These are phyloP conservation scores for Arothron firmamentum DNA, from an alignment of 2,113 vertebrate genomes.

Conservation along the genomic window DNA sequence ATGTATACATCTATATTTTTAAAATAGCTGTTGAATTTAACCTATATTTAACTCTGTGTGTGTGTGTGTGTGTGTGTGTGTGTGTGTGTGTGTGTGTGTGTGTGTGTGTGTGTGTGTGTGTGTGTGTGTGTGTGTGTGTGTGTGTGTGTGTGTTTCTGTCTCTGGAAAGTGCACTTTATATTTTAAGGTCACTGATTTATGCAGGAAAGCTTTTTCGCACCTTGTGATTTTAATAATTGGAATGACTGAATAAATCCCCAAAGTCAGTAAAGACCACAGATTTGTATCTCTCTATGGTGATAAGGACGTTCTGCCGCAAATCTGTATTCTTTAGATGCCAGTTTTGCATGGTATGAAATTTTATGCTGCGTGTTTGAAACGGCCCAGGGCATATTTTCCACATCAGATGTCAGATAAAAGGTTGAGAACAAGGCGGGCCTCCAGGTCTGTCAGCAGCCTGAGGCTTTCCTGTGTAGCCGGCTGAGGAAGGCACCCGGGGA, in stretches of 20 bases:
- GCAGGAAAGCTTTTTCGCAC: background rate
- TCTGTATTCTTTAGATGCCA: conserved; percentile 13
- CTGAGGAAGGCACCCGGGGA: conserved; percentile 48
- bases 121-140: background rate
- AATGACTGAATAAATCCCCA: background rate
- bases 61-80: too few relatives aligned
- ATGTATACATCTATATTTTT: too few relatives aligned
- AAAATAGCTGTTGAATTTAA: too few relatives aligned
- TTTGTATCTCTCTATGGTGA: conserved; percentile 7
- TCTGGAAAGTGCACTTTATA: conserved; percentile 5
- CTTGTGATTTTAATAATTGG: background rate
- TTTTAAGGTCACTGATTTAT: conserved; percentile 5
- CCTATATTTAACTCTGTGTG: too few relatives aligned
- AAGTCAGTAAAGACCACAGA: background rate
- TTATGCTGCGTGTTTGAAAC: conserved; percentile 29
- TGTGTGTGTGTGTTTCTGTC: conserved; percentile 3
- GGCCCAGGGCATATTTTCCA: conserved; percentile 36
- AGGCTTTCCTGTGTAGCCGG: conserved; percentile 54
- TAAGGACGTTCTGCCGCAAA: conserved; percentile 7
- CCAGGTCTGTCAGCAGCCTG: conserved; percentile 48
- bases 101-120: conserved; percentile 2
- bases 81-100: conserved; percentile 6
- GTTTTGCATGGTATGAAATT: conserved; percentile 29
- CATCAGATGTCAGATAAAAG: conserved; percentile 55
- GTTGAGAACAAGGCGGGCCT: conserved; percentile 48